Percentiles rank a stretch among this genome's conserved stretches.
Conservation (phyloP, 2,888 invertebrate genomes). For the Prenolepis imparis region DNA sequence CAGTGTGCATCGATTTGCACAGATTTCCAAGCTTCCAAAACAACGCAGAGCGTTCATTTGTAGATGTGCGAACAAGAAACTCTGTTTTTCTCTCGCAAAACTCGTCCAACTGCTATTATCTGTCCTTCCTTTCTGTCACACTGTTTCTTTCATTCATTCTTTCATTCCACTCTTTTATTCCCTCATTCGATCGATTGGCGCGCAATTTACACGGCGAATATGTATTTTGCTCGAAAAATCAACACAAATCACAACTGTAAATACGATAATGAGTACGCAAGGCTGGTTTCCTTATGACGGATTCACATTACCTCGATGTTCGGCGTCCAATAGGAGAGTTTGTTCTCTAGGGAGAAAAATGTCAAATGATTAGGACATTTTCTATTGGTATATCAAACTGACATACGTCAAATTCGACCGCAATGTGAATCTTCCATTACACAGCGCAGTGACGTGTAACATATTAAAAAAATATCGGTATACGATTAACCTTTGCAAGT, state of each 20-base stretch:
- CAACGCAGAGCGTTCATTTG: not conserved
- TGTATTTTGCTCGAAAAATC: not conserved
- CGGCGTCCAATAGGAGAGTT: not conserved
- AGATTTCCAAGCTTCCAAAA: no score
- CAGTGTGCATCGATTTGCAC: not conserved
- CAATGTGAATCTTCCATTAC: not conserved
- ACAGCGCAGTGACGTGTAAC: not conserved
- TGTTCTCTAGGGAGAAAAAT: not conserved
- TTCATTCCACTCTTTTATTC: not conserved
- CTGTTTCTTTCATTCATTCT: not conserved
- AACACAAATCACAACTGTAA: slow-evolving; percentile 1
- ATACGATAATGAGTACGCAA: not conserved
- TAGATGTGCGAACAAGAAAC: not conserved
- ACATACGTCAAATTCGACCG: not conserved
- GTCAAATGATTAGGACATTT: not conserved
- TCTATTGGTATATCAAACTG: not conserved
- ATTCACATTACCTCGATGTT: not conserved
- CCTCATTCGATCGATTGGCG: not conserved
- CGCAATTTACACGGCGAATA: not conserved
- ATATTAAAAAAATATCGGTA: not conserved
- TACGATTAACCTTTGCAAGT: not conserved
- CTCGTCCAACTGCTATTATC: not conserved
- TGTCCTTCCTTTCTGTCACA: not conserved
- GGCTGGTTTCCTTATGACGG: not conserved
- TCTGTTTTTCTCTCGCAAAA: not conserved